phyloP scores from a whole-genome alignment of 2,113 vertebrate species.

The Microcebus griseorufus region DNA sequence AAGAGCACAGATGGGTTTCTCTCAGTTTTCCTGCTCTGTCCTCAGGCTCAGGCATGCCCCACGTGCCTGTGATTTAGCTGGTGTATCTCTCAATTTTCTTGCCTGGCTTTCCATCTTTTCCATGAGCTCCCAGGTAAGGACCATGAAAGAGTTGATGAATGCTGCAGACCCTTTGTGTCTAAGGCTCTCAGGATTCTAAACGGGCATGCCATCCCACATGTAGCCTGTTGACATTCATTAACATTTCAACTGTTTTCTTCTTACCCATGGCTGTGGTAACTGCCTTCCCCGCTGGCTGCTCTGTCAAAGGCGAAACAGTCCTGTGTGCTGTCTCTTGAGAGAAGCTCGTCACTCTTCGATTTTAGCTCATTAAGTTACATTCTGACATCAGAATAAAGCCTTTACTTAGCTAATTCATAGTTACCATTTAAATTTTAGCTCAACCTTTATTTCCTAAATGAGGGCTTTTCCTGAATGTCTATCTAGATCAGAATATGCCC shows the following conservation, averaged over 20 bases:
- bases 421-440: slow-evolving; percentile 10
- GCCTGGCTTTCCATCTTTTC: not conserved
- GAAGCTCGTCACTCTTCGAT: not conserved
- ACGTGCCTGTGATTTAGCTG: not conserved
- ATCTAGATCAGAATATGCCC: not conserved
- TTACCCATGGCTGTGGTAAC: not conserved
- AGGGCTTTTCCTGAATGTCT: not conserved
- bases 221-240: not conserved
- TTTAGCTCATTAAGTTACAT: not conserved
- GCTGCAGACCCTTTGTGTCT: not conserved
- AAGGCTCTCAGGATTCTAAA: not conserved
- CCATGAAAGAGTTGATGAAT: not conserved
- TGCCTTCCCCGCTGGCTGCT: not conserved
- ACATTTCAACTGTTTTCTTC: not conserved
- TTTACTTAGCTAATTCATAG: not conserved
- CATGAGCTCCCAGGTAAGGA: not conserved
- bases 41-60: not conserved
- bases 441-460: not conserved
- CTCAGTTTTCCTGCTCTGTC: not conserved
- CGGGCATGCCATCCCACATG: not conserved
- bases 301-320: not conserved
- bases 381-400: not conserved
- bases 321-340: not conserved
- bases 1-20: not conserved
- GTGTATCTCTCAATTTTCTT: not conserved